Evolutionary conservation across 2,797 vertebrate genomes (phyloP).

Genomic region (Acanthurus lineatus): DNA sequence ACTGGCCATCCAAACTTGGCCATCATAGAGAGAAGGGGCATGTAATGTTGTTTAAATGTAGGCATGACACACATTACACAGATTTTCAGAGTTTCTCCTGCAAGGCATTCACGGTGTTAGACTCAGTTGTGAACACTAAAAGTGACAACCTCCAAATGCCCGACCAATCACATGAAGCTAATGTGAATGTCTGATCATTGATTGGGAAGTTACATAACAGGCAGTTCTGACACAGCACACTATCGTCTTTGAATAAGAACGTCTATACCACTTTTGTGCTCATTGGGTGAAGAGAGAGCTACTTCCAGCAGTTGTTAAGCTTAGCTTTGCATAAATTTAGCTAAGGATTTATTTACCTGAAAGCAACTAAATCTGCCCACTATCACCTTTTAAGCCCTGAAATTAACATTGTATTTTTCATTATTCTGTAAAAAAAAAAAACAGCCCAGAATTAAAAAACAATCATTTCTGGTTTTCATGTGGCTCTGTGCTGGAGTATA

Average conservation of each 20-base stretch:
- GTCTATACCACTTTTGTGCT: not conserved
- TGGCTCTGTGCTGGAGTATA: not conserved
- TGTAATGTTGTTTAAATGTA: not conserved
- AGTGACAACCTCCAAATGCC: not conserved
- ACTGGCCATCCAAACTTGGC: not conserved
- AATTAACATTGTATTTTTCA: not conserved
- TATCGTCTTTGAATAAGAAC: not conserved
- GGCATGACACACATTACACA: not conserved
- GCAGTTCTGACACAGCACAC: not conserved
- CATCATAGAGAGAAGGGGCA: too few species aligned
- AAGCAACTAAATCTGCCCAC: not conserved
- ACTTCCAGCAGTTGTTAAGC: not conserved
- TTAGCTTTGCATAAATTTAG: slow-evolving; percentile 11
- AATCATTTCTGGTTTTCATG: not conserved
- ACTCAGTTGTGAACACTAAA: not conserved
- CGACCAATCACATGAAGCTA: not conserved
- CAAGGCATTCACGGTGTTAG: not conserved
- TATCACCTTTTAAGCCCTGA: not conserved
- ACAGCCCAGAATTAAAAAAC: not conserved
- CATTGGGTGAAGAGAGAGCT: not conserved
- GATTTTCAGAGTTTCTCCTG: slow-evolving; percentile 11
- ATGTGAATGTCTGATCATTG: not conserved
- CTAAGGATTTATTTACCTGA: too few species aligned
- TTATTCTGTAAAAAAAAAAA: not conserved
- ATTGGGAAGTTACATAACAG: slow-evolving; percentile 7